Percentiles rank a stretch among this genome's conserved stretches.
phyloP scores from a whole-genome alignment of 23 tunicate genomes.

The Halocynthia roretzi region DNA sequence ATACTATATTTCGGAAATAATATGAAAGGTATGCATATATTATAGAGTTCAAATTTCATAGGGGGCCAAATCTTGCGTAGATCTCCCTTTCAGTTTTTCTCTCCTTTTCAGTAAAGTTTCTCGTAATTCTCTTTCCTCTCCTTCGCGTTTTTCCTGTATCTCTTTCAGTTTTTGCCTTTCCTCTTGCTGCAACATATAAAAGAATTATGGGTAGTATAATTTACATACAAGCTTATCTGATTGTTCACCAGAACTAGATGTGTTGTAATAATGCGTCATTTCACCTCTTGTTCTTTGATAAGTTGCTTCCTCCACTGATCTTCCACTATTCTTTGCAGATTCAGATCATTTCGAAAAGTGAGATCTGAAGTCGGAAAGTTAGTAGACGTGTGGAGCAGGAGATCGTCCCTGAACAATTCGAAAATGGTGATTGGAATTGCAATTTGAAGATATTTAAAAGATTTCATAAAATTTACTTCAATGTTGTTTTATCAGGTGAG shows the following conservation, averaged over 20 bases:
- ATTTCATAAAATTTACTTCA: slow-evolving; percentile 1
- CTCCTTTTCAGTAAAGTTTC: slow-evolving; percentile 35
- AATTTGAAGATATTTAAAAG: too few relatives aligned
- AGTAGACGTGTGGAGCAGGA: slow-evolving; percentile 37
- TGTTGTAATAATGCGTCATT: neutral
- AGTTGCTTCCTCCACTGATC: slow-evolving; percentile 89
- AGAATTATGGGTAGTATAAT: too few relatives aligned
- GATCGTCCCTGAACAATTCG: slow-evolving; percentile 34
- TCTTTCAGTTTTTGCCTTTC: slow-evolving; percentile 36
- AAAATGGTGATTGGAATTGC: too few relatives aligned
- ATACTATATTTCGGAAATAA: too few relatives aligned
- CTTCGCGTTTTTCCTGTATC: slow-evolving; percentile 28
- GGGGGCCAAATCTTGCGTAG: slow-evolving; percentile 58
- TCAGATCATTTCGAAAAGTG: slow-evolving; percentile 38
- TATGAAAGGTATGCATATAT: too few relatives aligned
- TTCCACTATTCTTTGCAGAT: slow-evolving; percentile 49
- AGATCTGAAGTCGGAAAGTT: slow-evolving; percentile 28
- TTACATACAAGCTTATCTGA: too few relatives aligned
- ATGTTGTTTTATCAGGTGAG: slow-evolving; percentile 6
- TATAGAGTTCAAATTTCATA: slow-evolving; percentile 27
- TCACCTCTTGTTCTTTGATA: slow-evolving; percentile 39
- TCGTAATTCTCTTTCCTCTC: slow-evolving; percentile 34
- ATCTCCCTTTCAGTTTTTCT: slow-evolving; percentile 67
- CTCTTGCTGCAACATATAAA: slow-evolving; percentile 13
- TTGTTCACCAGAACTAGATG: too few relatives aligned